These are phyloP conservation scores for Sinhomidia bicolor DNA, from an alignment of 2,888 invertebrate species.

Conservation along the genomic window DNA sequence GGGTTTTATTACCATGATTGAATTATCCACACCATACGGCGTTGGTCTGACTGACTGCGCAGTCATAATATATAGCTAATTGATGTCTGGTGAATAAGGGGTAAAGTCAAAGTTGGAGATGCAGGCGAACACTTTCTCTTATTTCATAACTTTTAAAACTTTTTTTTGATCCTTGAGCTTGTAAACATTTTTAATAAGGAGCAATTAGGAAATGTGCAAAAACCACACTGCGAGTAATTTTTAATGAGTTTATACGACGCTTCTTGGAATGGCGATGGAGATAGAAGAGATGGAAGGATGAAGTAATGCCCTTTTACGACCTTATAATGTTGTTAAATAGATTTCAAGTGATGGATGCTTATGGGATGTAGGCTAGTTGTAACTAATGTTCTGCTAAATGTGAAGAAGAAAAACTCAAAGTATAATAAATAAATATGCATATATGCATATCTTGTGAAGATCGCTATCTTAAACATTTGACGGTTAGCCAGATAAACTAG, in stretches of 20 bases:
- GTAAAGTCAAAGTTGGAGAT: background rate
- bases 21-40: background rate
- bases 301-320: conserved; percentile 45
- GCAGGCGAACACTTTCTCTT: background rate
- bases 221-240: background rate
- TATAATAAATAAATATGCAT: no score
- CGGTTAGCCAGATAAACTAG: background rate
- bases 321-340: conserved; percentile 33
- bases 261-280: background rate
- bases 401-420: no score
- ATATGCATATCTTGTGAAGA: background rate
- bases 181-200: background rate
- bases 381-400: background rate
- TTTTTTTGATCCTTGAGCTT: background rate
- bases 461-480: no score
- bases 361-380: background rate
- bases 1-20: background rate
- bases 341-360: background rate
- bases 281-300: background rate
- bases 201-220: background rate
- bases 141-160: background rate
- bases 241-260: background rate
- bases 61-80: background rate
- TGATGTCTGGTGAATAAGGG: background rate
- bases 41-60: background rate